Base-by-base conservation (phyloP, 2,888 invertebrate species). In the Homarus gammarus region DNA sequence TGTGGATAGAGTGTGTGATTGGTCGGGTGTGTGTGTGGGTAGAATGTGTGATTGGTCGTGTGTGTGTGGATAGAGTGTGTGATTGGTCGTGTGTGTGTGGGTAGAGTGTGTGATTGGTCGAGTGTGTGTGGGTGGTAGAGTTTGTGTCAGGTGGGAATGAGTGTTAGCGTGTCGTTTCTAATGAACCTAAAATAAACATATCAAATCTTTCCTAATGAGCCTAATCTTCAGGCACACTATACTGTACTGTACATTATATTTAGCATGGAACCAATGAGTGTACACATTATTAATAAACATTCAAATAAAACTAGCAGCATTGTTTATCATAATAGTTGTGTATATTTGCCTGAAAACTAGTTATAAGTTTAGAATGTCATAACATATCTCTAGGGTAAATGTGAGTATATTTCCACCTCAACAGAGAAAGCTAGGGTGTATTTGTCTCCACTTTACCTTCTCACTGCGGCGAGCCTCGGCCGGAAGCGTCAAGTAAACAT, bases 381-480 rank as follows among this genome's bases (percentile, higher is more conserved):
- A 1, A 49, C 15, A 49, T 49, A 49, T 49, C 15, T 15, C 8
- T 49, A 15, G 56, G 56, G 18, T 56, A 56, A 22, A 56, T 22
- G 56, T 56, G 56, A 56, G 22, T 56, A 56, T 56, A 56, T 56
- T 56, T 22, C 8, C 56, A 18, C 56, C 3, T 18, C 15, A 56
- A 12, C 56, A 56, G 22, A 56, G 56, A 56, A 56, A 12, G 56
- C 22, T 56, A 56, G 61, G 38, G 79, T 61, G 38, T 61, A 61
- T 79, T 79, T 79, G 27, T 36, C 56, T 61, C 22, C 38, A 61
- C 51, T 61, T 79, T 27, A 61, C 79, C 79, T 79, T 79, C 79
- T 44, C 64, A 64, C 10, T 12, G 79, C 61, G 36, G 56, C 79
- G n/a, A 61, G 79, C 31, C 33, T 31, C 36, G n/a, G 36, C 12